phyloP scores from a whole-genome alignment of 2,888 invertebrate species.

The Phanerotoma sp. region DNA sequence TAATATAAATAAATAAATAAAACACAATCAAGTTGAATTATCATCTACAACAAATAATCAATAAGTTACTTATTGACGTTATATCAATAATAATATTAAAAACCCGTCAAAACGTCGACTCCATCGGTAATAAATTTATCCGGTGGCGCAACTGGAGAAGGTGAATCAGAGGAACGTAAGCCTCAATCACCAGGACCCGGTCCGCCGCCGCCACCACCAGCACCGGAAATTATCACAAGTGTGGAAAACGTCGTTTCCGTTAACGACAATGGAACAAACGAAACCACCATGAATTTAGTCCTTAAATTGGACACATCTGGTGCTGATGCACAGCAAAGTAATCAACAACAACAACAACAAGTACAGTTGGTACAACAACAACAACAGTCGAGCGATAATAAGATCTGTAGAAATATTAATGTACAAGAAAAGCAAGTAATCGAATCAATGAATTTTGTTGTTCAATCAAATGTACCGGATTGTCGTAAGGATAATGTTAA shows the following conservation, averaged over 20 bases:
- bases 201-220: too few relatives aligned
- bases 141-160: slow-evolving; percentile 52
- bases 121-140: slow-evolving; percentile 57
- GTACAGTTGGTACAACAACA: slow-evolving; percentile 39
- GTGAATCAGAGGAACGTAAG: slow-evolving; percentile 38
- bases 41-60: too few relatives aligned
- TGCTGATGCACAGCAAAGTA: background rate
- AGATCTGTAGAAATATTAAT: too few relatives aligned
- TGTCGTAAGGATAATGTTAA: background rate
- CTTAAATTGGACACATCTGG: slow-evolving; percentile 24
- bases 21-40: too few relatives aligned
- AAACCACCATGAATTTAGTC: slow-evolving; percentile 51
- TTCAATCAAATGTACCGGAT: background rate
- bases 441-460: too few relatives aligned
- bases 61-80: background rate
- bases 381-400: slow-evolving; percentile 27
- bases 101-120: slow-evolving; percentile 58
- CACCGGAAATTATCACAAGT: background rate
- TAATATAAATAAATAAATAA: too few relatives aligned
- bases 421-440: background rate
- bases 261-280: slow-evolving; percentile 25
- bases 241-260: slow-evolving; percentile 4
- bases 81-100: slow-evolving; percentile 34
- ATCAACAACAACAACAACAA: background rate
- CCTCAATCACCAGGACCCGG: slow-evolving; percentile 38